Evolutionary conservation across 2,888 invertebrate genomes (phyloP).

Genomic region (Globia sparganii): DNA sequence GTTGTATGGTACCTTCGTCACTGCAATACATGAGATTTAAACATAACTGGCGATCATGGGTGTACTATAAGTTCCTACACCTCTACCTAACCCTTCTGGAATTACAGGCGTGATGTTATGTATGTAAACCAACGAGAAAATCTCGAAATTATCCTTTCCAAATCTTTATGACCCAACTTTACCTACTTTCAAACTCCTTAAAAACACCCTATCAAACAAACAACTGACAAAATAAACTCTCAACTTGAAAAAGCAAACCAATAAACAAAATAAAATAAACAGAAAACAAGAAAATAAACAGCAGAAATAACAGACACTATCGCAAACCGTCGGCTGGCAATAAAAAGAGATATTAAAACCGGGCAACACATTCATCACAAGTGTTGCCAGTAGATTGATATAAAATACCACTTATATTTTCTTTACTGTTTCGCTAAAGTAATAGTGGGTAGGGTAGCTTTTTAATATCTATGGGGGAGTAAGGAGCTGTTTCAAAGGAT

Average conservation of each 20-base stretch:
- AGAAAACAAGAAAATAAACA: constrained; percentile 64
- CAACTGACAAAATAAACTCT: constrained; percentile 12
- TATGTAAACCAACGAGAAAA: neutral
- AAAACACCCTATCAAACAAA: constrained; percentile 9
- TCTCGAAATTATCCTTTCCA: neutral
- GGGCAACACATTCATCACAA: constrained; percentile 77
- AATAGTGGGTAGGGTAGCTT: constrained; percentile 54
- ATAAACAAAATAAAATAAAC: constrained; percentile 53
- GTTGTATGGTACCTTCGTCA: no score
- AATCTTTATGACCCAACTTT: neutral
- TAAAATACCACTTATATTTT: constrained; percentile 75
- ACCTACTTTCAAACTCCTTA: neutral
- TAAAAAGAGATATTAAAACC: constrained; percentile 81
- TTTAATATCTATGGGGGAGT: constrained; percentile 61
- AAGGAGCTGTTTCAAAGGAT: neutral
- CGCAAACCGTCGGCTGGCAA: constrained; percentile 68
- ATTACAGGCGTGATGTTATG: neutral
- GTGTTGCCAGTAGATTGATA: constrained; percentile 78
- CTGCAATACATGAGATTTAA: neutral
- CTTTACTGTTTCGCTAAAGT: constrained; percentile 64
- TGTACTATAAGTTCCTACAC: neutral
- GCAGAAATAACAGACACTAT: constrained; percentile 52
- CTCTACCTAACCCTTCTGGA: neutral
- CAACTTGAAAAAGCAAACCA: constrained; percentile 15
- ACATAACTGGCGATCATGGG: neutral